A percentile compares a stretch with the other conserved stretches of the same genome.
These are phyloP conservation scores for Nesoenas mayeri DNA, from an alignment of 2,113 vertebrate species.

Conservation along the genomic window DNA sequence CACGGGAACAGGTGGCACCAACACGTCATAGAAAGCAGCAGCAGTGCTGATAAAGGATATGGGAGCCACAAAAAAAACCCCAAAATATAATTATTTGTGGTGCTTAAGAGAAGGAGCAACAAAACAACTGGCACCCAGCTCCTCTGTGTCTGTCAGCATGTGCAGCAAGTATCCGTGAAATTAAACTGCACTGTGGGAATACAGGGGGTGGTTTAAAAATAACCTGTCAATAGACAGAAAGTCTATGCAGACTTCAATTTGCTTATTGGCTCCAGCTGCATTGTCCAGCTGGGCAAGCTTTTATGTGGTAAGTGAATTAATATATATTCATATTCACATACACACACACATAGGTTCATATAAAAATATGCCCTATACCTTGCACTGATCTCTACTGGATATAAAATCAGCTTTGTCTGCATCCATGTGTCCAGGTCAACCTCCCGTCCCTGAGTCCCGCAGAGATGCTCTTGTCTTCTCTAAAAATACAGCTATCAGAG, in stretches of 20 bases:
- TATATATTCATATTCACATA: neutral
- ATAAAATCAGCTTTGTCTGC: neutral
- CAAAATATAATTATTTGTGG: neutral
- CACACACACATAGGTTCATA: too few species aligned
- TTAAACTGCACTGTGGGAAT: neutral
- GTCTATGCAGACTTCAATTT: neutral
- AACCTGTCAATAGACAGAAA: neutral
- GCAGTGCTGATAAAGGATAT: neutral
- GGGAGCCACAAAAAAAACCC: neutral
- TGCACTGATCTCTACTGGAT: neutral
- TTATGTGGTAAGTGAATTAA: neutral
- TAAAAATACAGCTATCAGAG: neutral
- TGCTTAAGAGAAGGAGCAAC: neutral
- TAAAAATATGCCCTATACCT: accelerated
- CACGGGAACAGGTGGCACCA: neutral
- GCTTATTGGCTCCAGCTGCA: neutral
- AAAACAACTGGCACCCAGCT: conserved; percentile 1
- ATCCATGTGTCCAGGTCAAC: neutral
- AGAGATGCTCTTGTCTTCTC: neutral
- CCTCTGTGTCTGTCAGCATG: neutral
- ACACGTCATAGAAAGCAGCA: neutral
- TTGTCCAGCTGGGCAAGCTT: neutral
- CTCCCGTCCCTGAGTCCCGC: neutral
- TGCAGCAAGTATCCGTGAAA: neutral
- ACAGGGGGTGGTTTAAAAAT: neutral